A percentile compares a stretch with the other conserved stretches of the same genome.
Conservation (phyloP, 64 coral and sea anemone genomes). For the Astreopora myriophthalma region DNA sequence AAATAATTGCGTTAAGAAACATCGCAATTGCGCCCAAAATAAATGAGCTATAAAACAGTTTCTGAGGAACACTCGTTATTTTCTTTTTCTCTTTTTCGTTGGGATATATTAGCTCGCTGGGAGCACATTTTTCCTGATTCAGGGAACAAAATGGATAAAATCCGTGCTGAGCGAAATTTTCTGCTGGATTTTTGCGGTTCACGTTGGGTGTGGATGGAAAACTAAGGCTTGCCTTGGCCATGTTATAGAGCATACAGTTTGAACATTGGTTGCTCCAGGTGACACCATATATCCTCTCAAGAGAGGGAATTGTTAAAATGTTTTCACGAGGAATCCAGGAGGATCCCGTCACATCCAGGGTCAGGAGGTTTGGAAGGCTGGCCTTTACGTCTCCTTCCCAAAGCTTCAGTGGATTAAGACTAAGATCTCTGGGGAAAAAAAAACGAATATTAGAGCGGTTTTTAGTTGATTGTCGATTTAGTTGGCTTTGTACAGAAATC, state of each 20-base stretch:
- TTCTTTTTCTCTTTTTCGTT: not conserved
- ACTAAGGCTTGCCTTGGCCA: not conserved
- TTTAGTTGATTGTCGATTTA: not conserved
- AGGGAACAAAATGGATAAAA: not conserved
- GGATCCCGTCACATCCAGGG: slow-evolving; percentile 17
- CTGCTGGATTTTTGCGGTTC: not conserved
- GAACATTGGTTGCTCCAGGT: slow-evolving; percentile 35
- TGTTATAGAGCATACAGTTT: slow-evolving; percentile 23
- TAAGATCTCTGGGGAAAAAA: slow-evolving; percentile 25
- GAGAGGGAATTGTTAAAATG: not conserved
- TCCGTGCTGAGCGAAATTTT: not conserved
- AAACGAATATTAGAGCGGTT: not conserved
- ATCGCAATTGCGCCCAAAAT: slow-evolving; percentile 34
- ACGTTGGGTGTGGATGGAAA: not conserved
- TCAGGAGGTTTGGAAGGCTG: slow-evolving; percentile 22
- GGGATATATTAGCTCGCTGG: not conserved
- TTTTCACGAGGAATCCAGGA: slow-evolving; percentile 44
- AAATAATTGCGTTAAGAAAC: slow-evolving; percentile 9
- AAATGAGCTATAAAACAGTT: slow-evolving; percentile 52
- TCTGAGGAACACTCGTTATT: not conserved
- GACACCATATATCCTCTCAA: slow-evolving; percentile 6
- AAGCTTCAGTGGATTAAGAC: slow-evolving; percentile 17
- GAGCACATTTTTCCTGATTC: not conserved
- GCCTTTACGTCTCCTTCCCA: slow-evolving; percentile 40
- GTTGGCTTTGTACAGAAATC: too few relatives aligned